Evolutionary conservation across 2,113 vertebrate genomes (phyloP).

Genomic region (Clarias gariepinus): DNA sequence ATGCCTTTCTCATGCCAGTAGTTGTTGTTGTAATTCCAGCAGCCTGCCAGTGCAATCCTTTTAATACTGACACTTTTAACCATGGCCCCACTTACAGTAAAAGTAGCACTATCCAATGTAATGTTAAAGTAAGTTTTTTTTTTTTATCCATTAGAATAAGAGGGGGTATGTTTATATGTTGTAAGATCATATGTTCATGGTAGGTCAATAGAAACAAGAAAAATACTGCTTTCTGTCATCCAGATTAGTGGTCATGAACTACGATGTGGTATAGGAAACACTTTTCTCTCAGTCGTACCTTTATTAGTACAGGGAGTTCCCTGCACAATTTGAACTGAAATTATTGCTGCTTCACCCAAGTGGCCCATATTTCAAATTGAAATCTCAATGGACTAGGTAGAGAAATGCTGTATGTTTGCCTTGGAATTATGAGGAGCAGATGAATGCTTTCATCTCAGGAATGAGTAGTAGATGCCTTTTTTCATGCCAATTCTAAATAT

Average conservation of each 20-base stretch:
- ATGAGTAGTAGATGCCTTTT: constrained; percentile 52
- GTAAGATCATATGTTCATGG: neutral
- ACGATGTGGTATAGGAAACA: neutral
- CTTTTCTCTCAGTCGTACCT: neutral
- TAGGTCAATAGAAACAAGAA: neutral
- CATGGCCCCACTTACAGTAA: no score
- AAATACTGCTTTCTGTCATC: neutral
- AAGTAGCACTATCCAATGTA: neutral
- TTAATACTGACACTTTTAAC: no score
- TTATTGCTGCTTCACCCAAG: constrained; percentile 51
- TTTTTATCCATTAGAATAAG: neutral
- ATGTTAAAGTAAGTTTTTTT: neutral
- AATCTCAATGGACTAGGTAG: constrained; percentile 45
- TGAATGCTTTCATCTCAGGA: constrained; percentile 48
- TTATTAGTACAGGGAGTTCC: constrained; percentile 37
- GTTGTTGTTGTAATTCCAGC: no score
- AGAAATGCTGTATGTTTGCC: constrained; percentile 55
- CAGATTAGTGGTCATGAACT: constrained; percentile 15
- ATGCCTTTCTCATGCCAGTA: no score
- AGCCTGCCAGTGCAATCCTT: no score
- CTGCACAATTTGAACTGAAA: constrained; percentile 57
- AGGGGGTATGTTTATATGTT: neutral
- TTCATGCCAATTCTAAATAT: neutral
- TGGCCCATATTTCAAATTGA: constrained; percentile 31
- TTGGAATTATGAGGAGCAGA: constrained; percentile 44